Base-by-base conservation (phyloP, 2,113 vertebrate genomes). In the Chaenocephalus aceratus region DNA sequence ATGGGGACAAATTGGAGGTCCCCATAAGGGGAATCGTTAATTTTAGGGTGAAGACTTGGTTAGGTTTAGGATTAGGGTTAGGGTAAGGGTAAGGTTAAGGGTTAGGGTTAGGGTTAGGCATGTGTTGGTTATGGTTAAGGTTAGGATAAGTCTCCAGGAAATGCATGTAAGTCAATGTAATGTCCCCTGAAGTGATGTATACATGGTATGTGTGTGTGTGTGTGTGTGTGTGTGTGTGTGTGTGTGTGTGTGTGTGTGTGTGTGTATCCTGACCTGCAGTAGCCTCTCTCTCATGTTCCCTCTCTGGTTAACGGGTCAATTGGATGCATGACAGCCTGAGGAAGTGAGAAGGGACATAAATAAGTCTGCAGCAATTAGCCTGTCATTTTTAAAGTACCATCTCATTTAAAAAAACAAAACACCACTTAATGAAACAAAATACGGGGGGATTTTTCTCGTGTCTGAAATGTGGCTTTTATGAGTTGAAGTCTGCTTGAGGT, bases 231-330 rank as follows among this genome's bases (percentile, higher is more conserved):
- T 26, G 26, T 26, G 26, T 26, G 26, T 26, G 26, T 26, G 49
- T 68, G 30, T 64, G 34, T 71, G 75, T 0, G 63, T 36, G 36
- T 36, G 36, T 36, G 36, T 41, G 49, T 68, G 41, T 64, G 34
- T 71, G 75, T 0, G 63, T 6, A 0, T 75, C 59, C 75, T 73
- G 59, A 65, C 66, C 69, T 59, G 51, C 5, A 45, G 23, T 41
- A 52, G 60, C 0, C 71, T 61, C 18, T 63, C 62, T 11, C 60
- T 30, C 21, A 51, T 18, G 34, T n/a, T 67, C 67, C 0, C 66
- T 61, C 63, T 12, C 61, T 10, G 34, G 57, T 81, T 90, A 80
- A 87, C 74, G 70, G 72, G 62, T 67, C 78, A 82, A 85, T 74
- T 63, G 60, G 66, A 74, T 77, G 36, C 54, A 77, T 57, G 78